These are phyloP conservation scores for Drosophila cardini DNA, from an alignment of 1,140 invertebrate genomes.

Conservation along the genomic window DNA sequence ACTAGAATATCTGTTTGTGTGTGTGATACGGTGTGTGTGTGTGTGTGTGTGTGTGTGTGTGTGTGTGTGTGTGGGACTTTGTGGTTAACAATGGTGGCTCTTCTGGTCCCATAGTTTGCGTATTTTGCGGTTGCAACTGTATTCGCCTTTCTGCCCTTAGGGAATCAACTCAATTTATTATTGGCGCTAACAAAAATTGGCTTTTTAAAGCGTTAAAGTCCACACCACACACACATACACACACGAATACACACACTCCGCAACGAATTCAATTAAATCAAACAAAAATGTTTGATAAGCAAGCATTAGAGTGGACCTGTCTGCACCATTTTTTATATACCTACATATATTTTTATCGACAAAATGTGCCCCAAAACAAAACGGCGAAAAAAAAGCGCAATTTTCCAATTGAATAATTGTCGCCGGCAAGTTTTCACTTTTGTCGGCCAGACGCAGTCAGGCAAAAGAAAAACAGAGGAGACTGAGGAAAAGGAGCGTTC, in stretches of 20 bases:
- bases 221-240: constrained; percentile 9
- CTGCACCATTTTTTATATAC: constrained; percentile 22
- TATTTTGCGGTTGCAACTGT: constrained; percentile 61
- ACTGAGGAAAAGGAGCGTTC: not conserved
- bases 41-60: constrained; percentile 34
- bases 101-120: constrained; percentile 63
- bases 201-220: constrained; percentile 75
- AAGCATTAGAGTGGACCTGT: constrained; percentile 47
- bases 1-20: too few relatives aligned
- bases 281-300: constrained; percentile 61
- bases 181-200: constrained; percentile 71
- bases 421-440: constrained; percentile 80
- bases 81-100: constrained; percentile 75
- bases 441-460: constrained; percentile 61
- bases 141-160: constrained; percentile 45
- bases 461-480: constrained; percentile 31
- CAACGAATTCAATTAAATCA: constrained; percentile 75
- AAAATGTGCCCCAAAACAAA: constrained; percentile 8
- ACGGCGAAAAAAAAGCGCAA: constrained; percentile 60
- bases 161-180: constrained; percentile 83
- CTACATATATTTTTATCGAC: constrained; percentile 44
- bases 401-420: constrained; percentile 84
- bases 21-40: not conserved
- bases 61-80: constrained; percentile 49
- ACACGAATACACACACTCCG: constrained; percentile 13